Base-by-base conservation (phyloP, 2,797 vertebrate species). In the Syngnathus acus region DNA sequence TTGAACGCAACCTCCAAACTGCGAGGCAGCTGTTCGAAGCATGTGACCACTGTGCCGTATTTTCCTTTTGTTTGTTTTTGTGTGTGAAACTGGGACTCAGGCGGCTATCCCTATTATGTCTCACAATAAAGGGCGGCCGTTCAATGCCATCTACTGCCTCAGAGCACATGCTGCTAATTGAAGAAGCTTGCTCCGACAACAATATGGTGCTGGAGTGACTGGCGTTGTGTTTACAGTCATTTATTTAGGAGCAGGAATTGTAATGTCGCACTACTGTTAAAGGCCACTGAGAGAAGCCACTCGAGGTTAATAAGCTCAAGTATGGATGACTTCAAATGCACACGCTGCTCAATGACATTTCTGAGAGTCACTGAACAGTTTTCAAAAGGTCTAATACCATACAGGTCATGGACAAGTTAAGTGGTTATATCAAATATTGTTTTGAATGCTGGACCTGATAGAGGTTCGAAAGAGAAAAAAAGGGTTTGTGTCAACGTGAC, bases 251-350 rank as follows among this genome's bases (percentile, higher is more conserved):
- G 68, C 21, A 66, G 63, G 67, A 83, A 81, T 83, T 86, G 68
- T 71, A 78, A 77, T 87, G 78, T 75, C 65, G 65, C 77, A 76
- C 70, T 83, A 86, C 83, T 85, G 82, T 83, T 84, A 84, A 68
- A 84, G 81, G 76, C 58, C 72, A 77, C 3, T 71, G 77, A 77
- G 72, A 83, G 74, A 84, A 81, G 79, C 82, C 77, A 75, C 78
- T 81, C 11, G 67, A 78, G 83, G 84, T 85, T 87, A 87, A 86
- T 85, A 76, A 68, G 79, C 74, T 88, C 79, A 85, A 72, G 78
- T 82, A 57, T 57, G 78, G 79, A 71, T 70, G 81, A 78, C 82
- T 84, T 82, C 75, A 76, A 81, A 82, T 66, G 66, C 76, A 81
- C 66, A 70, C n/a, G 59, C 68, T 70, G 62, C 60, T 75, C 73